Base-by-base conservation (phyloP, 1,140 invertebrate genomes). In the Steinernema khuongi region DNA sequence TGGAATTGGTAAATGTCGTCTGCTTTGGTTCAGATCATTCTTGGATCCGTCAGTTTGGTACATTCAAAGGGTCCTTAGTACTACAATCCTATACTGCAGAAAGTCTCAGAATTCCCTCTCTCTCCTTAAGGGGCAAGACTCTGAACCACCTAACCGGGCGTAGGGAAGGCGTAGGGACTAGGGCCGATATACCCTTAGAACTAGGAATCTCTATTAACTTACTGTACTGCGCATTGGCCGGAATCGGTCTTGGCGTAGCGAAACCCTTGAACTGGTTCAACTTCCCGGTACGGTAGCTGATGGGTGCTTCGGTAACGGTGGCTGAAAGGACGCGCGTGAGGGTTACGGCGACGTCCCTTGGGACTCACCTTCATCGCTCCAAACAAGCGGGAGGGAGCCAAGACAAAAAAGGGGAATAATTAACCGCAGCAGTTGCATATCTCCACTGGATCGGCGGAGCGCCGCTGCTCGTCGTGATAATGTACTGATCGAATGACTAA, bases 181-280 rank as follows among this genome's bases (percentile, higher is more conserved):
- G n/a, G n/a, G n/a, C n/a, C n/a, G n/a, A n/a, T n/a, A n/a, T n/a
- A n/a, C n/a, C n/a, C n/a, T n/a, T n/a, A n/a, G n/a, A n/a, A n/a
- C n/a, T n/a, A n/a, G n/a, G n/a, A n/a, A n/a, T n/a, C n/a, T n/a
- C n/a, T 7, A 4, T 11, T 4, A 31, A 74, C 74, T 72, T 68
- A 77, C 76, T 60, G 43, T 66, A 68, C 31, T 72, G 73, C 4
- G 68, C 77, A 29, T 74, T 69, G 19, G 71, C 68, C 2, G 83
- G 82, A 29, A 84, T 70, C 7, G 81, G 81, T 66, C 78, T 50
- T 4, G 81, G 81, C n/a, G 81, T 83, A 30, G 73, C 75, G 50
- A 84, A 83, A 36, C 81, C 81, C 68, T 77, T 71, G 67, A 83
- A 83, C 41, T 83, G 81, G 67, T 79, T 83, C n/a, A 82, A 68